phyloP scores from a whole-genome alignment of 2,113 vertebrate species.

The Ptilorrhoa leucosticta region DNA sequence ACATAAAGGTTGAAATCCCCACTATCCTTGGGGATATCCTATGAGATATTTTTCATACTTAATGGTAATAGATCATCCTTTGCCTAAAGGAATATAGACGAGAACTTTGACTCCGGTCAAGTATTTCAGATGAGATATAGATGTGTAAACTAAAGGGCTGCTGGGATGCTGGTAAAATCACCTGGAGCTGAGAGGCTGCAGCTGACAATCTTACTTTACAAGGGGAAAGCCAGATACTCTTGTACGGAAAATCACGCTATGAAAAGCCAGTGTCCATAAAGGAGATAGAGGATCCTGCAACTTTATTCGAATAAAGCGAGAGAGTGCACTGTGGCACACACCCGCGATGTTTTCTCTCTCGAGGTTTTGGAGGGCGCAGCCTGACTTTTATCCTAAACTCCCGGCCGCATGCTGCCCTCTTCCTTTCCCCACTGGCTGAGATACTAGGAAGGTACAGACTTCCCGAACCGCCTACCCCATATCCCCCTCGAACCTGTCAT shows the following conservation, averaged over 20 bases:
- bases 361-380: rapidly evolving
- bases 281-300: not conserved
- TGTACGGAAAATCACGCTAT: rapidly evolving
- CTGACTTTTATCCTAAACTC: not conserved
- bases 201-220: not conserved
- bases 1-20: not conserved
- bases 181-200: not conserved
- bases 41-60: not conserved
- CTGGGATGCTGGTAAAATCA: not conserved
- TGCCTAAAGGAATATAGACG: not conserved
- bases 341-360: rapidly evolving
- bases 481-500: too few relatives aligned
- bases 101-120: not conserved
- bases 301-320: not conserved
- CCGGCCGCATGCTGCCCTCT: rapidly evolving
- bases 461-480: rapidly evolving
- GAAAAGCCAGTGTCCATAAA: not conserved
- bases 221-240: not conserved
- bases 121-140: not conserved
- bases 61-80: not conserved
- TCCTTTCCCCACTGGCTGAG: not conserved
- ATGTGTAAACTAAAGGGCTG: not conserved
- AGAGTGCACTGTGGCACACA: too few relatives aligned
- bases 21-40: too few relatives aligned
- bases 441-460: not conserved